These are phyloP conservation scores for Palaemon carinicauda DNA, from an alignment of 1,140 invertebrate genomes.

Conservation along the genomic window DNA sequence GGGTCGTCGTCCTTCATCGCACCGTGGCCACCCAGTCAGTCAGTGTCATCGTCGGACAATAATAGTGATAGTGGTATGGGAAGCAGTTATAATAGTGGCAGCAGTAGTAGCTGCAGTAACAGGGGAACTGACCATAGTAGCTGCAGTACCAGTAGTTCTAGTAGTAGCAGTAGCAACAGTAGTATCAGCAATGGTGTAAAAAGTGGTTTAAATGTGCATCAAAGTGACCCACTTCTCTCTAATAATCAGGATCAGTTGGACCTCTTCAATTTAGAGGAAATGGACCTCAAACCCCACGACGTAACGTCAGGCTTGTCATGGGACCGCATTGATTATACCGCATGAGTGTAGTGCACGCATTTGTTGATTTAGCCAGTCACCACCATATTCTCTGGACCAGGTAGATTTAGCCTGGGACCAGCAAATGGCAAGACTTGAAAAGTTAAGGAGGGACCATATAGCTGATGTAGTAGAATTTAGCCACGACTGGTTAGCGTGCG, in stretches of 20 bases:
- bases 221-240: slow-evolving; percentile 57
- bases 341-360: slow-evolving; percentile 19
- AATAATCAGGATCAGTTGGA: slow-evolving; percentile 52
- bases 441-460: slow-evolving; percentile 17
- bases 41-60: neutral
- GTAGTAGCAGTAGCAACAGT: slow-evolving; percentile 25
- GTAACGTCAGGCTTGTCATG: slow-evolving; percentile 42
- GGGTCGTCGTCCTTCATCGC: neutral
- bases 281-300: slow-evolving; percentile 52
- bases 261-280: slow-evolving; percentile 53
- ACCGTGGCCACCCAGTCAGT: slow-evolving; percentile 20
- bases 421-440: neutral
- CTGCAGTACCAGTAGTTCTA: slow-evolving; percentile 24
- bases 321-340: slow-evolving; percentile 50
- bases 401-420: slow-evolving; percentile 11
- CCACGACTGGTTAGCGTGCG: slow-evolving; percentile 8
- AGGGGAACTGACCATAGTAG: slow-evolving; percentile 29
- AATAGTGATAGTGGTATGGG: slow-evolving; percentile 32
- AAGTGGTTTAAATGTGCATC: slow-evolving; percentile 25
- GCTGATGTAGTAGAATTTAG: slow-evolving; percentile 20
- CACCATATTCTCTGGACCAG: slow-evolving; percentile 11
- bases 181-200: slow-evolving; percentile 7
- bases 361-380: slow-evolving; percentile 3
- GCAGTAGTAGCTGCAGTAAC: slow-evolving; percentile 17
- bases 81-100: slow-evolving; percentile 15